Percentiles rank a stretch among this genome's conserved stretches.
Conservation (phyloP, 2,888 invertebrate species). For the Tolmerus cingulatus region DNA sequence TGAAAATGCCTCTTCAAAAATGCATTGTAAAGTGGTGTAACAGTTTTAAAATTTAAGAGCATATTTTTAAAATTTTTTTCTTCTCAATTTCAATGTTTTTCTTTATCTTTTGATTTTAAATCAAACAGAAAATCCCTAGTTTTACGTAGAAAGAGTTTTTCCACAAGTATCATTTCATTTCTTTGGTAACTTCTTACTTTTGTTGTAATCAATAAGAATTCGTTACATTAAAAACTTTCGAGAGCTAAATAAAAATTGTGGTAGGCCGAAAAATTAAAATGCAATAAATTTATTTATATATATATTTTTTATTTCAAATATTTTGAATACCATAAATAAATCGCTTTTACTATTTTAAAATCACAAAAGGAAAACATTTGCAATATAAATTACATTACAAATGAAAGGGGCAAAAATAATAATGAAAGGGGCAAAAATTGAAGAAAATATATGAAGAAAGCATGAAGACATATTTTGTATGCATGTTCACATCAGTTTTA, state of each 20-base stretch:
- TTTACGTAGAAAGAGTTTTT: too few species aligned
- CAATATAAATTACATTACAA: not conserved
- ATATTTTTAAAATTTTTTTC: too few species aligned
- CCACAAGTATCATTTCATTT: not conserved
- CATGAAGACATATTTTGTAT: not conserved
- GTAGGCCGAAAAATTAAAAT: not conserved
- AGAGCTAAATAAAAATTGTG: not conserved
- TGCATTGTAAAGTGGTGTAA: too few species aligned
- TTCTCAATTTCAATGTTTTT: too few species aligned
- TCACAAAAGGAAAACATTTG: not conserved
- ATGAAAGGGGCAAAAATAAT: not conserved
- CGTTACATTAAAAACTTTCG: not conserved
- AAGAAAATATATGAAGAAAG: not conserved
- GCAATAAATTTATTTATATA: too few species aligned
- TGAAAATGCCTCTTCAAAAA: too few species aligned
- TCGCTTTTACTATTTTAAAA: too few species aligned
- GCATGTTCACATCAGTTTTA: not conserved
- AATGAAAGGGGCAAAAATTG: not conserved
- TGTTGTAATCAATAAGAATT: not conserved
- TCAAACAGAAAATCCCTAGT: too few species aligned
- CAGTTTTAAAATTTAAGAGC: too few species aligned
- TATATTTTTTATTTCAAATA: too few species aligned
- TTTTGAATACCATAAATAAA: too few species aligned
- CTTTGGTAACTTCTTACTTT: not conserved
- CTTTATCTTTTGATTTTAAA: too few species aligned